phyloP scores from a whole-genome alignment of 2,888 invertebrate species.

The Eupithecia insigniata region DNA sequence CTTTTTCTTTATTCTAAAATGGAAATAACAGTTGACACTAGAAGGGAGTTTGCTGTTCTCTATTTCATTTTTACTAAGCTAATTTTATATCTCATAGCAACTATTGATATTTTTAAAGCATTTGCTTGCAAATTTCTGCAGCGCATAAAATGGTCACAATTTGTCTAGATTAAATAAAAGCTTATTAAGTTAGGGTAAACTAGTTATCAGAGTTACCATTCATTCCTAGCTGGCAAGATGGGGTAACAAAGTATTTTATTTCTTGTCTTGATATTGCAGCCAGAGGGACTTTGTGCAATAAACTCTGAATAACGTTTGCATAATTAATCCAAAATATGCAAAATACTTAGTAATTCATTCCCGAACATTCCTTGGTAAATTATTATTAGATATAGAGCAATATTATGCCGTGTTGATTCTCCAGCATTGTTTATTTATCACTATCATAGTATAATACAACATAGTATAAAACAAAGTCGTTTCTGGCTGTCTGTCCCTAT shows the following conservation, averaged over 20 bases:
- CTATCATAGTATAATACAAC: too few species aligned
- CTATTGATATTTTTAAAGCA: neutral
- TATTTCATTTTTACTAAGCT: neutral
- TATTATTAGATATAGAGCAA: neutral
- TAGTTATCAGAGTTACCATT: slow-evolving; percentile 42
- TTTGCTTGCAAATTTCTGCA: slow-evolving; percentile 19
- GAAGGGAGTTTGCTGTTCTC: neutral
- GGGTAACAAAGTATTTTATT: slow-evolving; percentile 18
- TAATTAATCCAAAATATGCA: neutral
- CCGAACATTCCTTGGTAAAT: neutral
- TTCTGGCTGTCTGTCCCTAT: too few species aligned
- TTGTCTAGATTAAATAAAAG: slow-evolving; percentile 38
- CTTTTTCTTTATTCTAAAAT: neutral
- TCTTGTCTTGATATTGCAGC: slow-evolving; percentile 18
- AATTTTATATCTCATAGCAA: neutral
- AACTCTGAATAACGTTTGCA: slow-evolving; percentile 7
- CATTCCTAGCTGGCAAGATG: slow-evolving; percentile 18
- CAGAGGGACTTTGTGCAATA: slow-evolving; percentile 7
- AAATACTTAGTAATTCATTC: neutral
- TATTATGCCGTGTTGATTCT: too few species aligned
- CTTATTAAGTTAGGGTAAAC: slow-evolving; percentile 41
- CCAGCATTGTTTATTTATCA: too few species aligned
- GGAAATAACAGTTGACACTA: too few species aligned
- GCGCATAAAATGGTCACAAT: slow-evolving; percentile 13
- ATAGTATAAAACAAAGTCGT: too few species aligned